Evolutionary conservation across 2,888 invertebrate species (phyloP).

Genomic region (Spilosoma lubricipeda): DNA sequence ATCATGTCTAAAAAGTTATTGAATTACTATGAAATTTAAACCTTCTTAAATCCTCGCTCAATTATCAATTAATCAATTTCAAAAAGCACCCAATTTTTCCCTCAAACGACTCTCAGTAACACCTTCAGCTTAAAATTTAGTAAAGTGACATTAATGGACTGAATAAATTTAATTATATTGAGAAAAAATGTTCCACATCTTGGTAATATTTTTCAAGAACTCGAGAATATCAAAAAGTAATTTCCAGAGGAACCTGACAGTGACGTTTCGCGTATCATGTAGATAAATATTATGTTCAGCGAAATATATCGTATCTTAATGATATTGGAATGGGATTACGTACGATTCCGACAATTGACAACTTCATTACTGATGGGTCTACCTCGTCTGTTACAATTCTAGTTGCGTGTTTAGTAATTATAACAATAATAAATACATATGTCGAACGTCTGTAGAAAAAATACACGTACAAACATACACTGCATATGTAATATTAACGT

Average conservation of each 20-base stretch:
- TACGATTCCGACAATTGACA: background rate
- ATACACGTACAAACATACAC: too few relatives aligned
- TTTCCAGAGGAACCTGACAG: background rate
- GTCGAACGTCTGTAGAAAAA: background rate
- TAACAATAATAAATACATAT: background rate
- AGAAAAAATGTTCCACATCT: background rate
- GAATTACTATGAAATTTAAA: background rate
- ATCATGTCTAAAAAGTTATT: background rate
- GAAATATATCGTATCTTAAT: background rate
- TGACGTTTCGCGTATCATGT: background rate
- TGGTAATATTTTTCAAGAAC: background rate
- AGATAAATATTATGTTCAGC: background rate
- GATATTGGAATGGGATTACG: background rate
- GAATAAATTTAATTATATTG: background rate
- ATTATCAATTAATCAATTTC: background rate
- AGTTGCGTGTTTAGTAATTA: background rate
- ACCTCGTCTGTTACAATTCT: background rate
- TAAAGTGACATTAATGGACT: background rate
- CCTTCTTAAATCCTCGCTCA: background rate
- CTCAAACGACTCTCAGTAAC: background rate
- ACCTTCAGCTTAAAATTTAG: background rate
- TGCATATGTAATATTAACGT: background rate
- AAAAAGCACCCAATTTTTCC: background rate
- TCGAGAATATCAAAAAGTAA: background rate
- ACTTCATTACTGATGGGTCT: background rate